phyloP scores from a whole-genome alignment of 2,797 vertebrate species.

The Moxostoma hubbsi region DNA sequence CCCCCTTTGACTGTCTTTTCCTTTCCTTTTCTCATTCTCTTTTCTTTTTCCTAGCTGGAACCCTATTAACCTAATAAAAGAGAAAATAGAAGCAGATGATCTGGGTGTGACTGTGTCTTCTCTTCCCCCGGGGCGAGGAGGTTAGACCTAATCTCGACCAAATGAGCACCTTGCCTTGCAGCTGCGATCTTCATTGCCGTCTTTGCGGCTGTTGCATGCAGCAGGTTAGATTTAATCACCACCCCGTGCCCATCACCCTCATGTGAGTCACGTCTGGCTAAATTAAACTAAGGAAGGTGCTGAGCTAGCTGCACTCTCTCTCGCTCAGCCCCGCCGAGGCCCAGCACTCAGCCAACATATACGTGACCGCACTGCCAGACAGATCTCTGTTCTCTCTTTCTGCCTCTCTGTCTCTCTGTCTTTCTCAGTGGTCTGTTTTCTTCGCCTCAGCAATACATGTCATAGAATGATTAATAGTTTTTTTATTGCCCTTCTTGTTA shows the following conservation, averaged over 20 bases:
- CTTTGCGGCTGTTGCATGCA: slow-evolving; percentile 51
- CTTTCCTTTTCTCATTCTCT: not conserved
- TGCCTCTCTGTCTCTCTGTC: not conserved
- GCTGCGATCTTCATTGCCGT: slow-evolving; percentile 58
- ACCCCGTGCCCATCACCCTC: slow-evolving; percentile 45
- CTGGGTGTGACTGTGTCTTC: slow-evolving; percentile 52
- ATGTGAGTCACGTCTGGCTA: slow-evolving; percentile 54
- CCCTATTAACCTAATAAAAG: slow-evolving; percentile 53
- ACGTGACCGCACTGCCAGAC: slow-evolving; percentile 44
- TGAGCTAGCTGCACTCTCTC: slow-evolving; percentile 44
- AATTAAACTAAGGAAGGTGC: slow-evolving; percentile 49
- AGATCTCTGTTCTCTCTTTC: slow-evolving; percentile 6
- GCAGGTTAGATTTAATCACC: slow-evolving; percentile 57
- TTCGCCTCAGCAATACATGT: not conserved
- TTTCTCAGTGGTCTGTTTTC: not conserved
- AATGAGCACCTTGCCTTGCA: slow-evolving; percentile 54
- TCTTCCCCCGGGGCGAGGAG: slow-evolving; percentile 47
- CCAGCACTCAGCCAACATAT: slow-evolving; percentile 11
- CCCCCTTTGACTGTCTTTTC: not conserved
- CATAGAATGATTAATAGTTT: slow-evolving; percentile 24
- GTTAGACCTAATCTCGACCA: slow-evolving; percentile 57
- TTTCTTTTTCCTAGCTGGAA: slow-evolving; percentile 35
- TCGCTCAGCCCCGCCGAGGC: not conserved
- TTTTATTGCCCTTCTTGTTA: not conserved
- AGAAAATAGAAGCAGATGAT: slow-evolving; percentile 51